These are phyloP conservation scores for Folsomia candida DNA, from an alignment of 2,888 invertebrate genomes.

Conservation along the genomic window DNA sequence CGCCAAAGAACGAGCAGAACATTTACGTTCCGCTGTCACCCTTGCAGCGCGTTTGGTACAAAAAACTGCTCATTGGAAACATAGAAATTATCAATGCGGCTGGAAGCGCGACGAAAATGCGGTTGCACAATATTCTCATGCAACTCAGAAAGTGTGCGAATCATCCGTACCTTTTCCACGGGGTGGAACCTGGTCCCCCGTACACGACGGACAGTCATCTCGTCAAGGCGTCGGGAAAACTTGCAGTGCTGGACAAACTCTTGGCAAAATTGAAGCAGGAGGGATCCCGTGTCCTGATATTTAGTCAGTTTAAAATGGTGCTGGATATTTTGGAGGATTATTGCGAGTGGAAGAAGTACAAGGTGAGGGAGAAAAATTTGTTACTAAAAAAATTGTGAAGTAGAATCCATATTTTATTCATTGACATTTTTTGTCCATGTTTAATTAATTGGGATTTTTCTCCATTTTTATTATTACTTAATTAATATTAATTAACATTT, in stretches of 20 bases:
- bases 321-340: slow-evolving; percentile 68
- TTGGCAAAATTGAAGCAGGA: slow-evolving; percentile 58
- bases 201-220: slow-evolving; percentile 37
- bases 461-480: too few species aligned
- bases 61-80: slow-evolving; percentile 62
- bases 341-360: slow-evolving; percentile 36
- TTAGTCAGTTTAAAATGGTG: slow-evolving; percentile 64
- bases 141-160: slow-evolving; percentile 61
- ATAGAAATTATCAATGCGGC: slow-evolving; percentile 59
- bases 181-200: slow-evolving; percentile 41
- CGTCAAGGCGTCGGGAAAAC: slow-evolving; percentile 61
- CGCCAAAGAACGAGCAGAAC: slow-evolving; percentile 66
- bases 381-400: too few species aligned
- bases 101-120: slow-evolving; percentile 5
- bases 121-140: slow-evolving; percentile 60
- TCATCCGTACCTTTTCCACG: slow-evolving; percentile 65
- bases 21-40: slow-evolving; percentile 65
- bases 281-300: slow-evolving; percentile 62
- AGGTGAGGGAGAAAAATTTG: too few species aligned
- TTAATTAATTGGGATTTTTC: too few species aligned
- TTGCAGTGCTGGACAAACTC: slow-evolving; percentile 65
- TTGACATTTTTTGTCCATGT: too few species aligned
- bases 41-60: slow-evolving; percentile 61
- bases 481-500: too few species aligned
- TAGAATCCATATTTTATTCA: too few species aligned